These are phyloP conservation scores for Spongilla lacustris DNA, from an alignment of 37 sponge, comb jelly and placozoan species.

Conservation along the genomic window DNA sequence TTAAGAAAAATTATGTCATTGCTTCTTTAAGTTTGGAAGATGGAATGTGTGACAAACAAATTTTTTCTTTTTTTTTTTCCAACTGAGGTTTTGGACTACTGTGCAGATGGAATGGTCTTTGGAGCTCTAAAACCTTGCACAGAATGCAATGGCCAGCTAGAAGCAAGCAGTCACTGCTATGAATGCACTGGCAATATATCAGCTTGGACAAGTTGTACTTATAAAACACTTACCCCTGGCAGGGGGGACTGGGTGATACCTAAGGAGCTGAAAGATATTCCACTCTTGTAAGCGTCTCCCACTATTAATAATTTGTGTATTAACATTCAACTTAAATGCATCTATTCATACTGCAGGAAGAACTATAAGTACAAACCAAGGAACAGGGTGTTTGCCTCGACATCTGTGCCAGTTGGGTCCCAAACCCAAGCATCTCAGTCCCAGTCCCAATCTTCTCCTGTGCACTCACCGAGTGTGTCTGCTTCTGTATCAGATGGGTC, in stretches of 20 bases:
- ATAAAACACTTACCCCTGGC: constrained; percentile 68
- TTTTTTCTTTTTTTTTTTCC: too few species aligned
- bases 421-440: constrained; percentile 15
- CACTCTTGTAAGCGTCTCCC: constrained; percentile 37
- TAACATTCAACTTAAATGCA: background rate
- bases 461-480: background rate
- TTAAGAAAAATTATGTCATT: too few species aligned
- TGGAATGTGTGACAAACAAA: too few species aligned
- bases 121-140: constrained; percentile 83
- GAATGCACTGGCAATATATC: constrained; percentile 90
- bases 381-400: constrained; percentile 54
- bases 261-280: constrained; percentile 46
- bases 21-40: too few species aligned
- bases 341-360: constrained; percentile 48
- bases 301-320: too few species aligned
- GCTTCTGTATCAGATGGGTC: background rate
- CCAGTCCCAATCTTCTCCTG: too few species aligned
- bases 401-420: too few species aligned
- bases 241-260: constrained; percentile 78
- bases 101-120: constrained; percentile 88
- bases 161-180: constrained; percentile 53
- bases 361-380: constrained; percentile 54
- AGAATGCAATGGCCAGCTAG: constrained; percentile 80
- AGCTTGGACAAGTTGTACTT: constrained; percentile 90
- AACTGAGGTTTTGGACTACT: constrained; percentile 66